Evolutionary conservation across 2,113 vertebrate species (phyloP), one percentile per base, ranked within the genome.

Genomic region (Hoplias malabaricus): DNA sequence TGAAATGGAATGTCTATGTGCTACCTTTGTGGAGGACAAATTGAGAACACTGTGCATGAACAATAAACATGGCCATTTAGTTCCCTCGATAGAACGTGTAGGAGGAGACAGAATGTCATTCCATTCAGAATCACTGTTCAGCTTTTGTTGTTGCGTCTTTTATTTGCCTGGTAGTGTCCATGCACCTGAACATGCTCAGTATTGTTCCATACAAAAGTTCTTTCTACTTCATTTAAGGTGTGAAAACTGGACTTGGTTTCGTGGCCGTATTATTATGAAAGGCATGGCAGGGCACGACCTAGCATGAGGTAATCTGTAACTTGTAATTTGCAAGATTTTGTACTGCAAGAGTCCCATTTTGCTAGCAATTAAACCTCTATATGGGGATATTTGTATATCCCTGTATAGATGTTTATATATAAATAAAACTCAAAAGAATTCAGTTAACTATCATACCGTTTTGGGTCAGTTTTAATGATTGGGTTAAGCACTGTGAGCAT

Each of bases 1-100:
- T 12, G n/a, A 46, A 63, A 66, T n/a, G 70, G 62, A 77, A 68
- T 59, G 69, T 68, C 31, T 12, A 13, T 36, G 36, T 73, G 42
- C 33, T 53, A 25, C 16, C 29, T 48, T 54, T 43, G 46, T n/a
- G 12, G 13, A 40, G 74, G 75, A 68, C 73, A 42, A 83, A 69
- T 76, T 66, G 79, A 82, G 78, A 84, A 16, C 29, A 74, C 87
- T 83, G 57, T 48, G 56, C 69, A 27, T 79, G 29, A 83, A 79
- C 83, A 74, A 83, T 7, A 59, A 54, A 34, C 34, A n/a, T 81
- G 73, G 81, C 68, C 77, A 85, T 85, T 87, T 43, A 59, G 74
- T 85, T 82, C 80, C 81, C 66, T 77, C 11, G 68, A 42, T 31
- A 16, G 73, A 61, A 29, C 81, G 59, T 82, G 87, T 81, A 69